Evolutionary conservation across 1,140 invertebrate genomes (phyloP).

Genomic region (Helicoverpa armigera): DNA sequence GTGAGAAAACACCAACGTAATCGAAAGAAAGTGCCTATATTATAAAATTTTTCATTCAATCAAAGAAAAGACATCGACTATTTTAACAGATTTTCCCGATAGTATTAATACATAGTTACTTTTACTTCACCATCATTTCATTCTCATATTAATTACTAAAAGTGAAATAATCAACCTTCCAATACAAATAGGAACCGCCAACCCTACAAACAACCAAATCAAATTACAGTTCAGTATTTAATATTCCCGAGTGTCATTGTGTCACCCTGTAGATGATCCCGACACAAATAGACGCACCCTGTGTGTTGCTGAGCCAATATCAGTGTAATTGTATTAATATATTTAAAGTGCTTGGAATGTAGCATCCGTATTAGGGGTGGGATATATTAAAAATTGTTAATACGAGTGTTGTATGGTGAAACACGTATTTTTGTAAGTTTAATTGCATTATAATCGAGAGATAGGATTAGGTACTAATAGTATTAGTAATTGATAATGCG

Average conservation of each 20-base stretch:
- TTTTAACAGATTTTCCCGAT: too few relatives aligned
- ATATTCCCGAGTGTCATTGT: slow-evolving; percentile 20
- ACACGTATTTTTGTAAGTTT: not conserved
- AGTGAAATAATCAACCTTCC: not conserved
- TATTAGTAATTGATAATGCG: too few relatives aligned
- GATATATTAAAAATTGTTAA: not conserved
- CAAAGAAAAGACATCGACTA: too few relatives aligned
- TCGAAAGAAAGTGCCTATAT: too few relatives aligned
- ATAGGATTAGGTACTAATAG: too few relatives aligned
- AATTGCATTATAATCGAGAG: not conserved
- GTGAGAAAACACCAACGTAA: not conserved
- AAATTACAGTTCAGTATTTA: slow-evolving; percentile 41
- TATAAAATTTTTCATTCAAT: too few relatives aligned
- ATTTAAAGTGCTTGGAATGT: slow-evolving; percentile 9
- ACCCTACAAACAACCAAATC: slow-evolving; percentile 27
- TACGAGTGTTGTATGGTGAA: not conserved
- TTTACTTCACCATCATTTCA: too few relatives aligned
- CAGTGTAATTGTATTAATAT: slow-evolving; percentile 31
- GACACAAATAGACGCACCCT: slow-evolving; percentile 1
- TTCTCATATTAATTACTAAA: not conserved
- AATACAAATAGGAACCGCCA: not conserved
- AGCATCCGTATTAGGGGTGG: not conserved
- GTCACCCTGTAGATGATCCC: slow-evolving; percentile 20
- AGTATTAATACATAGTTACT: too few relatives aligned
- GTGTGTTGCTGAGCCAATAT: slow-evolving; percentile 14